Evolutionary conservation across 2,888 invertebrate genomes (phyloP), one percentile per base, ranked within the genome.

Genomic region (Synergus japonicus): DNA sequence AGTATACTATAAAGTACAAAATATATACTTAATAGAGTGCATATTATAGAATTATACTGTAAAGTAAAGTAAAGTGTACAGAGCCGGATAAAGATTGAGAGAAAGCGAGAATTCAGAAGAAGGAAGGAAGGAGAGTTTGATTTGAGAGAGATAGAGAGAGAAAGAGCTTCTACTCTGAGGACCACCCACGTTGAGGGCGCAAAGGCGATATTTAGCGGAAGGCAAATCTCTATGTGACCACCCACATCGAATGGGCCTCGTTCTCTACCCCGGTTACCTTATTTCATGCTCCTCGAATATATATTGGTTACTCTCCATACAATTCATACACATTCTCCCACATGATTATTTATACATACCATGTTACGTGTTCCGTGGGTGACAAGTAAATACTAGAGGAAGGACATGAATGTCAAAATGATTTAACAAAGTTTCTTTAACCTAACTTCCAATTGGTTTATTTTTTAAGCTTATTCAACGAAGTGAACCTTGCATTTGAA

Each of bases 171-270:
- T 79, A 82, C 80, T 79, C 78, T 80, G 77, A 78, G 77, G 91
- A 87, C 91, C 91, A 91, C 91, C 91, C 91, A 91, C 90, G 90
- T 89, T 85, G 91, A 88, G 89, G 90, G 91, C 90, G 90, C 89
- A 89, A 90, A 91, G 91, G 89, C 90, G 90, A 91, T 91, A 91
- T 91, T 91, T 91, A 91, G 91, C 91, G 90, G 90, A 91, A 91
- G 91, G 91, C 91, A 90, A 91, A 91, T 91, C 91, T 90, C 89
- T 87, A 86, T 84, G 81, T 87, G 91, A 88, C 91, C 91, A 91
- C 91, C 91, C 91, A 91, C 91, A 88, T 89, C 80, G 90, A 86
- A 77, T 78, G 85, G 83, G 85, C 84, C 87, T 86, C 85, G 81
- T 83, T 87, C 87, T 86, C 85, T 85, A 84, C 81, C 87, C 82